A percentile compares a stretch with the other conserved stretches of the same genome.
Evolutionary conservation across 2,113 vertebrate species (phyloP).

Genomic region (Poecile atricapillus): DNA sequence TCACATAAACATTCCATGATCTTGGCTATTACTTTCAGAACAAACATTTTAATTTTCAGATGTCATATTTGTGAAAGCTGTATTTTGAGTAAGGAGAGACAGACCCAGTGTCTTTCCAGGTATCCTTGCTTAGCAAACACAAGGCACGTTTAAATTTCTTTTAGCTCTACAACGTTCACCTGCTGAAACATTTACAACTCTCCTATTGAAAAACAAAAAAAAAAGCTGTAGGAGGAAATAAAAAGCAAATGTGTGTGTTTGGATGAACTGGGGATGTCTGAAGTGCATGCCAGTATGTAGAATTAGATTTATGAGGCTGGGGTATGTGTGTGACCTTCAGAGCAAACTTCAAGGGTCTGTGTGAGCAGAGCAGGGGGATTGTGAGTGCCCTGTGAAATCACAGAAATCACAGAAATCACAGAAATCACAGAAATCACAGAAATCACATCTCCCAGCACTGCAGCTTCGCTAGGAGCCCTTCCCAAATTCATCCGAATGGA

Average conservation of each 20-base stretch:
- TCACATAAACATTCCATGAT: conserved; percentile 32
- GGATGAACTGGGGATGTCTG: conserved; percentile 7
- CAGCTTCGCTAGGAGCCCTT: background rate
- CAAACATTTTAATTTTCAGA: conserved; percentile 63
- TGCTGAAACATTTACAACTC: conserved; percentile 31
- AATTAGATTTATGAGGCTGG: background rate
- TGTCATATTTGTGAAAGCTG: conserved; percentile 52
- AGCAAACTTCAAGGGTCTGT: background rate
- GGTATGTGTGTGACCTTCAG: background rate
- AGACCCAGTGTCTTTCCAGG: background rate
- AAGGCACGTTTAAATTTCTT: background rate
- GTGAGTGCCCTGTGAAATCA: background rate
- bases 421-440: background rate
- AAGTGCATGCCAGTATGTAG: background rate
- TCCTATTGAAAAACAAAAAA: background rate
- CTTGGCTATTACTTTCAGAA: conserved; percentile 37
- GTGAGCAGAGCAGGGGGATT: background rate
- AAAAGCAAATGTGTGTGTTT: background rate
- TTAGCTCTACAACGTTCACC: background rate
- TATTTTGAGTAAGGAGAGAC: conserved; percentile 13
- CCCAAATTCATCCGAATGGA: conserved; percentile 1
- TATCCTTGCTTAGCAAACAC: conserved; percentile 11
- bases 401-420: background rate
- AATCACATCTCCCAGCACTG: background rate
- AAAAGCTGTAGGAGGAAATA: background rate